A percentile compares a stretch with the other conserved stretches of the same genome.
Conservation (phyloP, 2,888 invertebrate genomes). For the Apotomis capreana region DNA sequence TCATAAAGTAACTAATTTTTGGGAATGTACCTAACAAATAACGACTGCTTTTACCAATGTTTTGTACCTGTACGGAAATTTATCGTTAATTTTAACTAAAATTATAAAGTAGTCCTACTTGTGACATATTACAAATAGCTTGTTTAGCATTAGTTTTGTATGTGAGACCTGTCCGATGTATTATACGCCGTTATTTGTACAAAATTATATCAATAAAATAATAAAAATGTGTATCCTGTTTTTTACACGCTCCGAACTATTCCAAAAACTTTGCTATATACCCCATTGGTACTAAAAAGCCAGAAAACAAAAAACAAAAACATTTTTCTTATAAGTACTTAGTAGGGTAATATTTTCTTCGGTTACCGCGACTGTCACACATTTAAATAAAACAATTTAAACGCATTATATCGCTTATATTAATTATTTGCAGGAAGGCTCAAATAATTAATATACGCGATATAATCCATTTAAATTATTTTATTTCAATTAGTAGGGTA, state of each 20-base stretch:
- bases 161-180: constrained; percentile 84
- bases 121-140: constrained; percentile 74
- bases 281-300: too few relatives aligned
- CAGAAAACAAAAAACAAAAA: too few relatives aligned
- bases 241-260: constrained; percentile 4
- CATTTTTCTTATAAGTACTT: too few relatives aligned
- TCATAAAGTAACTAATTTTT: constrained; percentile 13
- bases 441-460: too few relatives aligned
- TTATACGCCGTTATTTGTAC: constrained; percentile 84
- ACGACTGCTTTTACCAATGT: constrained; percentile 39
- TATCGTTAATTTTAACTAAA: constrained; percentile 37
- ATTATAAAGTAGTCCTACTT: constrained; percentile 64
- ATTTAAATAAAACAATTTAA: too few relatives aligned
- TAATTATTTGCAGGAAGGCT: too few relatives aligned
- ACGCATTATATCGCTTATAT: too few relatives aligned
- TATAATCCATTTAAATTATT: too few relatives aligned
- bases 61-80: constrained; percentile 40
- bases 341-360: too few relatives aligned
- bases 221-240: constrained; percentile 54
- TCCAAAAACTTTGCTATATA: not conserved
- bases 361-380: too few relatives aligned
- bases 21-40: constrained; percentile 29
- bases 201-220: constrained; percentile 83
- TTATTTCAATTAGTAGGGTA: too few relatives aligned
- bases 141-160: constrained; percentile 83